A percentile compares a stretch with the other conserved stretches of the same genome.
Conservation (phyloP, 2,888 invertebrate species). For the Parnassius smintheus region DNA sequence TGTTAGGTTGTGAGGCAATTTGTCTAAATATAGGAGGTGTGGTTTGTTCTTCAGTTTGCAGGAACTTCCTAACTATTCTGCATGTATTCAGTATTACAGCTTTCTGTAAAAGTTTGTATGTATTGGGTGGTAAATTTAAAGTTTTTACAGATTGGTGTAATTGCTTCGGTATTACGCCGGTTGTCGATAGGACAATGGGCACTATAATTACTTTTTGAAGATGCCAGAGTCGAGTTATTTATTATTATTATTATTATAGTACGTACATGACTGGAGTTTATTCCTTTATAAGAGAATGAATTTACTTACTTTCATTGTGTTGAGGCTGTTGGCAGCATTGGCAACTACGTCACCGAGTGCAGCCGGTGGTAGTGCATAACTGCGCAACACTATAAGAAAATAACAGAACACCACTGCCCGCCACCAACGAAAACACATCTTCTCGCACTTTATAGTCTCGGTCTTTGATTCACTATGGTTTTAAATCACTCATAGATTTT, state of each 20-base stretch:
- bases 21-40: too few species aligned
- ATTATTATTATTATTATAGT: background rate
- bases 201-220: too few species aligned
- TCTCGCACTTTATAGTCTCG: slow-evolving; percentile 21
- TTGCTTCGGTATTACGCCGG: too few species aligned
- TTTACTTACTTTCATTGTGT: slow-evolving; percentile 75
- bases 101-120: too few species aligned
- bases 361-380: slow-evolving; percentile 69
- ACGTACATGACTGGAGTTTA: background rate
- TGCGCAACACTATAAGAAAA: slow-evolving; percentile 53
- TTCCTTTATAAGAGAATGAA: background rate
- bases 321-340: slow-evolving; percentile 73
- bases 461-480: slow-evolving; percentile 13
- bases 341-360: slow-evolving; percentile 74
- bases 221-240: too few species aligned
- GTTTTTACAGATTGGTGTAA: too few species aligned
- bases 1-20: too few species aligned
- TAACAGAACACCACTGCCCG: slow-evolving; percentile 55
- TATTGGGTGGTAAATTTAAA: too few species aligned
- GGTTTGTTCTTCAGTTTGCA: too few species aligned
- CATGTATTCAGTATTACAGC: too few species aligned
- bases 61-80: too few species aligned
- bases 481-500: slow-evolving; percentile 2
- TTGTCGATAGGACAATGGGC: too few species aligned
- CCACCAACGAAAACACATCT: slow-evolving; percentile 61